Conservation (phyloP, 2,113 vertebrate species). For the Nesospiza acunhae region DNA sequence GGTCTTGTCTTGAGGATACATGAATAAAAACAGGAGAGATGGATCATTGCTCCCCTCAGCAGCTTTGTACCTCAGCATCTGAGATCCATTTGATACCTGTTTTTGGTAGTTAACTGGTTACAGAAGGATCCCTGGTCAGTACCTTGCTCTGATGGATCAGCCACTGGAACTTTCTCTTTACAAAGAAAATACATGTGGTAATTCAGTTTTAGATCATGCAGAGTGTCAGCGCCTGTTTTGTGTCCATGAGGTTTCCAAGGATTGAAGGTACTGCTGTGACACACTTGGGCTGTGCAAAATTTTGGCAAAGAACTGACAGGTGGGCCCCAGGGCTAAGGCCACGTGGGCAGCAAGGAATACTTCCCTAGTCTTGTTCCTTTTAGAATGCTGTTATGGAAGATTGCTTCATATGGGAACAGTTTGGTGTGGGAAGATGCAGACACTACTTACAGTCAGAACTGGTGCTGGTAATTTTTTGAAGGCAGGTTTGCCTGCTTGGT, state of each 20-base stretch:
- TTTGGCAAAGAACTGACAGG: background rate
- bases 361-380: background rate
- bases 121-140: background rate
- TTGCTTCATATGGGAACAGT: background rate
- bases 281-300: background rate
- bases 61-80: background rate
- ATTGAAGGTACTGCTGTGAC: background rate
- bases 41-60: background rate
- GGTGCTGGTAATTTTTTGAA: background rate
- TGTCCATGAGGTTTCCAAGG: background rate
- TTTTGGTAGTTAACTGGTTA: background rate
- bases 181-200: background rate
- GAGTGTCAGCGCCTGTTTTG: background rate
- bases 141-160: background rate
- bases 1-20: background rate
- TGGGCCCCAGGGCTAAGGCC: background rate
- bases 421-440: background rate
- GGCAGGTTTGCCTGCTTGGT: background rate
- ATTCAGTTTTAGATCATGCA: background rate
- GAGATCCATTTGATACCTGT: background rate
- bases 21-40: background rate
- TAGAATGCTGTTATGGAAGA: background rate
- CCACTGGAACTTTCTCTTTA: background rate
- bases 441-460: background rate
- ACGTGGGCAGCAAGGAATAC: rapidly evolving